Conservation (phyloP, 1,140 invertebrate species). For the Calliphora vicina region DNA sequence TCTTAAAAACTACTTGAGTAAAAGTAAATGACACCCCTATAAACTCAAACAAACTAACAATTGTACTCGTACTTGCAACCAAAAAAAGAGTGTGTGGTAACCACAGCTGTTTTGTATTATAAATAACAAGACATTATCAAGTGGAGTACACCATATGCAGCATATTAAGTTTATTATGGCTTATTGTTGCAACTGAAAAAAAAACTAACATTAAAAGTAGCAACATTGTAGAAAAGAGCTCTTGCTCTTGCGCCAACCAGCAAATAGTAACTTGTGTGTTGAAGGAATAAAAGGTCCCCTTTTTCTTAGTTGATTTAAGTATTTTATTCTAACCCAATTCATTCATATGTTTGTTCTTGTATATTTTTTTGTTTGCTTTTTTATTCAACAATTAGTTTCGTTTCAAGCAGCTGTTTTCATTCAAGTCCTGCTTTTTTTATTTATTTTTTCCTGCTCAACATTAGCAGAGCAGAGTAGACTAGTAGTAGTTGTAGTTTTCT, state of each 20-base stretch:
- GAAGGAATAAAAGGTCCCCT: too few species aligned
- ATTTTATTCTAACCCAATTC: neutral
- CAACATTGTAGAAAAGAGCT: too few species aligned
- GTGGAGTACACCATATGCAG: neutral
- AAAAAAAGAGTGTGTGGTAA: neutral
- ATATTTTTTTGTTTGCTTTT: too few species aligned
- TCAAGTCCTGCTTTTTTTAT: neutral
- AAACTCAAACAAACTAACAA: neutral
- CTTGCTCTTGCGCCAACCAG: neutral
- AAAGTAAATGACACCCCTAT: neutral
- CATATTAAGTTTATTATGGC: neutral
- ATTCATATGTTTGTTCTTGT: slow-evolving; percentile 2
- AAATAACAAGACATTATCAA: neutral
- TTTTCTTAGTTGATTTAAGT: neutral
- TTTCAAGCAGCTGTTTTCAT: slow-evolving; percentile 5
- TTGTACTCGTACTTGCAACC: neutral
- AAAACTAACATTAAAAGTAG: too few species aligned
- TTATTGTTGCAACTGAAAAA: neutral
- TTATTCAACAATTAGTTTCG: slow-evolving; percentile 4
- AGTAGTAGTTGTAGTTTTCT: too few species aligned
- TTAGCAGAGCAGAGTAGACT: too few species aligned
- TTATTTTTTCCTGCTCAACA: neutral
- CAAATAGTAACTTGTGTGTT: too few species aligned
- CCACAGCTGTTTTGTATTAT: neutral
- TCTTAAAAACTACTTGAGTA: neutral